Base-by-base conservation (phyloP, 2,888 invertebrate genomes). In the Erebia epiphron region DNA sequence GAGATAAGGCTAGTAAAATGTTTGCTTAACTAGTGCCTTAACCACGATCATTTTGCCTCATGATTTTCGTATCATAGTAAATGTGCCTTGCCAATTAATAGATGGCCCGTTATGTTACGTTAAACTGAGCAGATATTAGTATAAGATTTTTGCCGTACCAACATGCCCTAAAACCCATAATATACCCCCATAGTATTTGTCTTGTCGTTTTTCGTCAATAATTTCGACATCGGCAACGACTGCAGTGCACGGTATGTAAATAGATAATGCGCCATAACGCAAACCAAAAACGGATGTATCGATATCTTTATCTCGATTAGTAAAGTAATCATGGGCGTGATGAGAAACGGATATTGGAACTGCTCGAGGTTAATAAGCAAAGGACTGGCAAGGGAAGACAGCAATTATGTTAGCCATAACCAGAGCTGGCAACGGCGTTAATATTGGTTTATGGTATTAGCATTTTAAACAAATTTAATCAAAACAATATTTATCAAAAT, bases 281-380 rank as follows among this genome's bases (percentile, higher is more conserved):
- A 21, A 21, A 14, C 14, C 26, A 26, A 21, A 63, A 67, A 89
- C 91, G 92, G 92, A 91, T 86, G 88, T 87, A 81, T 79, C 77
- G 83, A 64, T 54, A 63, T 64, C 67, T 70, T 91, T 90, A 92
- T 91, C 91, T 87, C 77, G 73, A 75, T 84, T 82, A 84, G 86
- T 89, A 82, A 88, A 80, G 84, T 83, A 82, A 84, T 84, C 73
- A 79, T 82, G 80, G 90, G 89, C 84, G 89, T 83, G 86, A 77
- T 85, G 80, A 82, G 84, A 86, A 87, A 81, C 84, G 80, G 83
- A 79, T 76, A 78, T 79, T 74, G 70, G 69, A 77, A 62, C 54
- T 63, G 61, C 75, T 77, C 76, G 75, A 78, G 77, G 79, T 77
- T 74, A 50, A 61, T 52, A 21, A 64, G 46, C 54, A 77, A 81